phyloP scores from a whole-genome alignment of 2,113 vertebrate species.

The Tauraco erythrolophus region DNA sequence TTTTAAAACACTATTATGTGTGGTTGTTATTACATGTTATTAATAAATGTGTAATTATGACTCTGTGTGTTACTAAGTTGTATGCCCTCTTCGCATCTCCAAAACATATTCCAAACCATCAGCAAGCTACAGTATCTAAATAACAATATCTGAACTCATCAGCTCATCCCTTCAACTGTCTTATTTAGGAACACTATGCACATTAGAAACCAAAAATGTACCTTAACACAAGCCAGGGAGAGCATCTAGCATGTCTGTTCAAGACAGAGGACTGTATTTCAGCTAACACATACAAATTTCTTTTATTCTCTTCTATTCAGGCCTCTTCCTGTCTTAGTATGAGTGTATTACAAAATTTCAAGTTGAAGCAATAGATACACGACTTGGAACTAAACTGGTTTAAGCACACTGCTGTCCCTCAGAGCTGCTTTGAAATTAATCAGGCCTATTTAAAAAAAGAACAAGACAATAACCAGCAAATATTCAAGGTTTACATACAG shows the following conservation, averaged over 20 bases:
- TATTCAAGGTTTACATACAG: slow-evolving; percentile 6
- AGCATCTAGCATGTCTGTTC: not conserved
- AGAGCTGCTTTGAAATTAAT: not conserved
- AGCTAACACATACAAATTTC: not conserved
- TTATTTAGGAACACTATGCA: not conserved
- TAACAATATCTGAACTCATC: not conserved
- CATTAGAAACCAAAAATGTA: not conserved
- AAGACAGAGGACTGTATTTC: not conserved
- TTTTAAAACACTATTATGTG: not conserved
- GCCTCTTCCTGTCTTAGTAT: not conserved
- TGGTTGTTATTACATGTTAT: not conserved
- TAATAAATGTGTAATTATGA: not conserved
- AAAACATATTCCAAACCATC: not conserved
- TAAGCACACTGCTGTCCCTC: not conserved
- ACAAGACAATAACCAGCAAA: not conserved
- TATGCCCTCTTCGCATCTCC: not conserved
- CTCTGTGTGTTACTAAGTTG: not conserved
- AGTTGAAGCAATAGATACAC: not conserved
- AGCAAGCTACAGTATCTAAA: not conserved
- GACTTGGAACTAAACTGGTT: not conserved
- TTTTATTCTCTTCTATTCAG: not conserved
- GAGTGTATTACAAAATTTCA: not conserved
- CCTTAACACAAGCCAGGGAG: not conserved
- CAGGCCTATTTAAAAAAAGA: not conserved
- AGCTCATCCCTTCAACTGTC: not conserved